Evolutionary conservation across 2,113 vertebrate species (phyloP), one percentile per base, ranked within the genome.

Genomic region (Collichthys lucidus): DNA sequence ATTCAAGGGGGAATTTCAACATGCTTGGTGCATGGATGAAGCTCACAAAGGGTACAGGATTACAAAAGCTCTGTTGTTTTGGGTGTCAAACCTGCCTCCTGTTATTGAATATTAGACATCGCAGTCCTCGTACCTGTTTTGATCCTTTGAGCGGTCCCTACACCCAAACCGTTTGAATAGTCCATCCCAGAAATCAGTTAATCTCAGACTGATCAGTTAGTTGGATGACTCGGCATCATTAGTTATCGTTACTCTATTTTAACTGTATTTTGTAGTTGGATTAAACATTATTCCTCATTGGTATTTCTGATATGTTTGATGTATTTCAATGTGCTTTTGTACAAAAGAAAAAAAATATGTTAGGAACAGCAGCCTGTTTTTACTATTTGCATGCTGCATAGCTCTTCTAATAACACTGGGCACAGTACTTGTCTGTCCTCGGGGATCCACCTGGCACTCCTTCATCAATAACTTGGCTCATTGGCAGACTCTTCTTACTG

Each of bases 381-480:
- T 14, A 46, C 10, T 76, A 66, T 73, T 86, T 77, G 53, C 63
- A 67, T 61, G 46, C 44, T 62, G 59, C 31, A 80, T 73, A 80
- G 49, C 57, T 79, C 53, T 52, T 65, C 64, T 71, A 47, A 71
- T 74, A 81, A 70, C 68, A 63, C 72, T 49, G 80, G 86, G 85
- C 84, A 78, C 55, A 71, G 84, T 80, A 85, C 87, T 87, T 84
- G 77, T 61, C 68, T 77, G 67, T 88, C 84, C 87, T 86, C 79
- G 20, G 88, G 86, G 82, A 90, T 76, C 68, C 35, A 82, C 66
- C 85, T 90, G 85, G 87, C 83, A 82, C 75, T 78, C 75, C 68
- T 60, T 88, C 91, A 87, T 92, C 89, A 88, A 88, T 92, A 89
- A 88, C 89, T 70, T 68, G 82, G 89, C 65, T 74, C 42, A 69